Percentiles rank a stretch among this genome's conserved stretches.
Evolutionary conservation across 2,888 invertebrate species (phyloP).

Genomic region (Leptura quadrifasciata): DNA sequence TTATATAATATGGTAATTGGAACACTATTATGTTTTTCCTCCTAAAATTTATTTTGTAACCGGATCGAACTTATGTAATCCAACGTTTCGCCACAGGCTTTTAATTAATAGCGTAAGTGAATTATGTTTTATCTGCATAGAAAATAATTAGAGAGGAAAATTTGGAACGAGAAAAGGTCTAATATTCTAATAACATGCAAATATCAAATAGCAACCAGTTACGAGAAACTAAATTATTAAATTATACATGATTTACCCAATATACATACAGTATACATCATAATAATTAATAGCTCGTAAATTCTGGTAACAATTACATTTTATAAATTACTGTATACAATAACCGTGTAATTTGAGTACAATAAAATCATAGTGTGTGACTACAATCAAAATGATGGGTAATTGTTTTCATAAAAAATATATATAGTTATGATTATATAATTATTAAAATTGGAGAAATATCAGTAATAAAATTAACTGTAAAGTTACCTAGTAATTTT

Average conservation of each 20-base stretch:
- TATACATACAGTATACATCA: too few relatives aligned
- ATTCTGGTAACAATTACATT: too few relatives aligned
- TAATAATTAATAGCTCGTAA: too few relatives aligned
- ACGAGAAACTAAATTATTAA: background rate
- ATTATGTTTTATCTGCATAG: constrained; percentile 8
- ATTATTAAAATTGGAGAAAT: too few relatives aligned
- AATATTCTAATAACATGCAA: constrained; percentile 9
- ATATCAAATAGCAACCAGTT: constrained; percentile 2
- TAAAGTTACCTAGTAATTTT: too few relatives aligned
- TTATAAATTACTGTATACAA: too few relatives aligned
- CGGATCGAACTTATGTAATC: constrained; percentile 19
- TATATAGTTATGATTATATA: too few relatives aligned
- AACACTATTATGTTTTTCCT: constrained; percentile 4
- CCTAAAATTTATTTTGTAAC: constrained; percentile 12
- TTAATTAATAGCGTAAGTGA: constrained; percentile 11
- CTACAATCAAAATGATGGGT: too few relatives aligned
- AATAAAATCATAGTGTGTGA: too few relatives aligned
- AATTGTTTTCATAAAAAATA: too few relatives aligned
- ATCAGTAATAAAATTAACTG: too few relatives aligned
- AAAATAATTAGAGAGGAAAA: constrained; percentile 11
- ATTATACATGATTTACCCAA: background rate
- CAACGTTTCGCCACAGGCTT: constrained; percentile 9
- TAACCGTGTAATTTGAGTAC: too few relatives aligned
- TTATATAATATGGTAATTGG: constrained; percentile 20
- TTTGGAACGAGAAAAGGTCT: background rate